Conservation (phyloP, 2,888 invertebrate genomes). For the Patella ulyssiponensis region DNA sequence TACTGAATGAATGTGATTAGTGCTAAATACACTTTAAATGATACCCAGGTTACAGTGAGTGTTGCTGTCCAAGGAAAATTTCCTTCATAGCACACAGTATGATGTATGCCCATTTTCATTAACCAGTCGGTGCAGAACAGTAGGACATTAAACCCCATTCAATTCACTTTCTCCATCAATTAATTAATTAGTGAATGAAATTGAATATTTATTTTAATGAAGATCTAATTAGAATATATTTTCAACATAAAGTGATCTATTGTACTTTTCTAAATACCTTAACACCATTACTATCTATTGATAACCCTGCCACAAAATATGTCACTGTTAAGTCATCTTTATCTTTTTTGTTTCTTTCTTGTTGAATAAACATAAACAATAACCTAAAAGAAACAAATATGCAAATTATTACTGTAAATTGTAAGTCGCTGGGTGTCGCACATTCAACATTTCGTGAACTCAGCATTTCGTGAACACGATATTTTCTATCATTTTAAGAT, state of each 20-base stretch:
- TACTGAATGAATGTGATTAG: no score
- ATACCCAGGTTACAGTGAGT: not conserved
- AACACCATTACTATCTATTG: conserved; percentile 43
- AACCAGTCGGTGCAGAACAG: no score
- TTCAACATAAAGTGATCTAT: not conserved
- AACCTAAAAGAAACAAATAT: conserved; percentile 46
- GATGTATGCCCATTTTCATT: no score
- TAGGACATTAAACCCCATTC: no score
- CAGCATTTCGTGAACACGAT: not conserved
- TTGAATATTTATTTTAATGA: not conserved
- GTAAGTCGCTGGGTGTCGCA: not conserved
- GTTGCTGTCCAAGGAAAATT: not conserved
- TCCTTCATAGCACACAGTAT: no score
- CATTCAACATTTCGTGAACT: no score
- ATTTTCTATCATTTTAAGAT: no score
- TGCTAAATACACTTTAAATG: no score
- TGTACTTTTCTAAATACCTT: conserved; percentile 42
- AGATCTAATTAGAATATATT: not conserved
- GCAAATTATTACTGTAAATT: not conserved
- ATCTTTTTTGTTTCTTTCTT: conserved; percentile 55
- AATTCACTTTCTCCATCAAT: no score
- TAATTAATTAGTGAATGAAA: not conserved
- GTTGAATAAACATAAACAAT: conserved; percentile 59
- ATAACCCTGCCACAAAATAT: conserved; percentile 62
- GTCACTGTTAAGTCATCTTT: conserved; percentile 54